Conservation (phyloP, 1,140 invertebrate species). For the Maconellicoccus hirsutus region DNA sequence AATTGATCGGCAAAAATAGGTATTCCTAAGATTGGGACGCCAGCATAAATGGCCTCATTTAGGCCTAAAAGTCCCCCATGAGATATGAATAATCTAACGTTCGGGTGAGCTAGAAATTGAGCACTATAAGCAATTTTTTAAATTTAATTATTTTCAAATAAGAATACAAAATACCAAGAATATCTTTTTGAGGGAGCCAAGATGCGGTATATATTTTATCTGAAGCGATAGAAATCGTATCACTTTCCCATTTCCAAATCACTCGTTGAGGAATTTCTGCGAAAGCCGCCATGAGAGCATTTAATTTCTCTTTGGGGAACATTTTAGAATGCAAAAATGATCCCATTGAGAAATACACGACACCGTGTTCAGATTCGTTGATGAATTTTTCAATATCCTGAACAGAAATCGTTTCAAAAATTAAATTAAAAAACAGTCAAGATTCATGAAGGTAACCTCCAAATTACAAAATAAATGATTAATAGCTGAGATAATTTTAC, state of each 20-base stretch:
- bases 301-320: constrained; percentile 30
- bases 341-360: constrained; percentile 35
- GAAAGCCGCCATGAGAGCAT: constrained; percentile 33
- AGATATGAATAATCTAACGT: constrained; percentile 62
- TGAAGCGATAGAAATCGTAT: neutral
- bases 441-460: too few relatives aligned
- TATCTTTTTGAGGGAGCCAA: constrained; percentile 27
- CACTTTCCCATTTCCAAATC: constrained; percentile 46
- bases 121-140: neutral
- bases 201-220: constrained; percentile 24
- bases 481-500: too few relatives aligned
- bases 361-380: constrained; percentile 32
- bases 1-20: constrained; percentile 71
- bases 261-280: constrained; percentile 38
- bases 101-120: constrained; percentile 46
- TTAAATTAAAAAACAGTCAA: neutral
- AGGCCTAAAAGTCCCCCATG: constrained; percentile 69
- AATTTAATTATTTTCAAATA: too few relatives aligned
- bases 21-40: constrained; percentile 60
- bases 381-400: constrained; percentile 29
- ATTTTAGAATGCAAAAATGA: constrained; percentile 30
- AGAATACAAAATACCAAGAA: constrained; percentile 25
- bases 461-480: too few relatives aligned
- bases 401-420: too few relatives aligned
- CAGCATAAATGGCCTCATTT: constrained; percentile 68